Conservation (phyloP, 2,888 invertebrate species). For the Synergus japonicus region DNA sequence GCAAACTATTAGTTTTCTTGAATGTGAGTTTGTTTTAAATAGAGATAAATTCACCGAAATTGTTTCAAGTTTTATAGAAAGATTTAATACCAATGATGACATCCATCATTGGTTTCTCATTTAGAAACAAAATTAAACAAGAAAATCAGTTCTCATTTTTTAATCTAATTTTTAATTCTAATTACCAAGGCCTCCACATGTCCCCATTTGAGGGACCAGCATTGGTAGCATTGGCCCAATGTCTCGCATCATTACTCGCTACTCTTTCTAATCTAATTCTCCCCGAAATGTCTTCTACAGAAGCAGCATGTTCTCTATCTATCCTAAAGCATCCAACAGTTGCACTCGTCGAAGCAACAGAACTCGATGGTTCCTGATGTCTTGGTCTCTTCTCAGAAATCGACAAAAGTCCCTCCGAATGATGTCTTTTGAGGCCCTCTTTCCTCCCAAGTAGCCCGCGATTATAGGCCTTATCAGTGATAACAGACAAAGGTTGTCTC, state of each 20-base stretch:
- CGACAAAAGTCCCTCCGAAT: conserved; percentile 70
- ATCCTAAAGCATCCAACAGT: conserved; percentile 48
- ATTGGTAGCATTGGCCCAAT: conserved; percentile 57
- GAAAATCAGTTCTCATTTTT: neutral
- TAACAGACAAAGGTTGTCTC: conserved; percentile 74
- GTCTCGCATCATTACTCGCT: conserved; percentile 19
- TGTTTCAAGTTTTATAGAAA: neutral
- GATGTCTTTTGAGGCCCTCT: conserved; percentile 67
- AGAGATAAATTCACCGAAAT: neutral
- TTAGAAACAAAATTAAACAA: neutral
- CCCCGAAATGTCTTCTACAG: conserved; percentile 63
- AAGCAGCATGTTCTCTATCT: conserved; percentile 55
- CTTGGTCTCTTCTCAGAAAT: conserved; percentile 71
- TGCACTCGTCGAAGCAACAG: conserved; percentile 58
- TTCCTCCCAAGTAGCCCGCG: conserved; percentile 59
- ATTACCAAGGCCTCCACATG: conserved; percentile 82
- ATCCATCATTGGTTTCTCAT: neutral
- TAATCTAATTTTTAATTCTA: neutral
- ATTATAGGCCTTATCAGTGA: conserved; percentile 74
- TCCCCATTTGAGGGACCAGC: conserved; percentile 78
- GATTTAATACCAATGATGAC: neutral
- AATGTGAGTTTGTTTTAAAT: neutral
- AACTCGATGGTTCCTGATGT: conserved; percentile 67
- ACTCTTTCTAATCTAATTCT: conserved; percentile 51
- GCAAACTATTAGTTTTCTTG: neutral